Base-by-base conservation (phyloP, 1,140 invertebrate species). In the Drosophila mauritiana region DNA sequence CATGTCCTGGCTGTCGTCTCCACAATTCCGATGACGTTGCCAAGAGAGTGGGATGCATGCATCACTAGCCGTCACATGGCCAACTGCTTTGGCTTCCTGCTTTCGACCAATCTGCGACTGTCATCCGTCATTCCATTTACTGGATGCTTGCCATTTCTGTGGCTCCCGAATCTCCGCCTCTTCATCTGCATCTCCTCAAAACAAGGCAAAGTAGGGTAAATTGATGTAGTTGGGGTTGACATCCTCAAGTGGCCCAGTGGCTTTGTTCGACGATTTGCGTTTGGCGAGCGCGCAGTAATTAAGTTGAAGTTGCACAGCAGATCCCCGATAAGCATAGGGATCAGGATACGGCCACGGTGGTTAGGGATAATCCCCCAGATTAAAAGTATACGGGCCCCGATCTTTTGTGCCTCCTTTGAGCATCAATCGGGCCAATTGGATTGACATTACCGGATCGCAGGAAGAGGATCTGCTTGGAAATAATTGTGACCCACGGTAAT, bases 201-300 rank as follows among this genome's bases (percentile, higher is more conserved):
- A 10, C 12, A 25, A n/a, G 12, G 46, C 5, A 15, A 48, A 10
- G 46, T 27, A 12, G 27, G 46, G 46, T 12, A 27, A 3, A 15
- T 8, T 11, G 31, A 17, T 17, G 48, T 12, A 51, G n/a, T 51
- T 34, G 4, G 65, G 77, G 39, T 72, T 88, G 84, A 88, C 84
- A 88, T 89, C 84, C 85, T 89, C 48, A 80, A 88, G 84, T 62
- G 68, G 40, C 58, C 68, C 25, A 22, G 54, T 62, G 20, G n/a
- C 80, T 6, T 85, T 78, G 78, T 45, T 45, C 17, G 17, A 10
- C 42, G 17, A 20, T 45, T 20, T 20, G 17, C 17, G 56, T 53
- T 77, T 80, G 63, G 72, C 78, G 65, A 86, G 72, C 79, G 84
- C 67, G 83, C 79, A 77, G 76, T 88, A 88, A 88, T 88, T 88